A percentile compares a stretch with the other conserved stretches of the same genome.
phyloP scores from a whole-genome alignment of 2,888 invertebrate genomes.

The Dynastes hyllus region DNA sequence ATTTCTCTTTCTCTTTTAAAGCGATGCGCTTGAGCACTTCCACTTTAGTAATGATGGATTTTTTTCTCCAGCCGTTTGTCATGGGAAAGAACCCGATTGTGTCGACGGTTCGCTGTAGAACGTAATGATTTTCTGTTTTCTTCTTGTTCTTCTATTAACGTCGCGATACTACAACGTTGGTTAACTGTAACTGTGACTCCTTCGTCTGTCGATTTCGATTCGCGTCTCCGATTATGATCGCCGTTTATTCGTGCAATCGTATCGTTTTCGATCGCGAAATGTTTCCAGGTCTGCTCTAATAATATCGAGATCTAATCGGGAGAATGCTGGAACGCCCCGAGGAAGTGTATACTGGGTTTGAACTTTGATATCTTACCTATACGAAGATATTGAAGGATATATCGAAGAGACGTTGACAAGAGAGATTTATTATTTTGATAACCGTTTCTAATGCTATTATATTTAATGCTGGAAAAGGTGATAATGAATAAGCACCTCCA shows the following conservation, averaged over 20 bases:
- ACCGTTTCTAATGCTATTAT: background rate
- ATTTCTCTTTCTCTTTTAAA: background rate
- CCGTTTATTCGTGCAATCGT: slow-evolving; percentile 1
- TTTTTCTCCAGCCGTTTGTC: slow-evolving; percentile 28
- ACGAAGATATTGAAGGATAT: background rate
- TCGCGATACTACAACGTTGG: background rate
- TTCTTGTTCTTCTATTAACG: slow-evolving; percentile 11
- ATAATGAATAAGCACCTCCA: no score
- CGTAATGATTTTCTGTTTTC: slow-evolving; percentile 17
- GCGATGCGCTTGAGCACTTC: slow-evolving; percentile 30
- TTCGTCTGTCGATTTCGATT: background rate
- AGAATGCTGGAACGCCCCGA: slow-evolving; percentile 8
- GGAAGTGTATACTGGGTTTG: background rate
- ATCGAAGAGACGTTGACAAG: background rate
- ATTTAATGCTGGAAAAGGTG: background rate
- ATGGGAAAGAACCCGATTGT: slow-evolving; percentile 36
- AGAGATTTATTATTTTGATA: slow-evolving; percentile 2
- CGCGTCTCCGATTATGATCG: background rate
- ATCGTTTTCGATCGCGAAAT: background rate
- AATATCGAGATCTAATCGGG: slow-evolving; percentile 1
- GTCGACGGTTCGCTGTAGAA: slow-evolving; percentile 9
- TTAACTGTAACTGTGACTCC: slow-evolving; percentile 7
- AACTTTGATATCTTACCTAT: background rate
- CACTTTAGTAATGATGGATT: slow-evolving; percentile 29
- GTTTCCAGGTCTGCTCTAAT: slow-evolving; percentile 6